phyloP scores from a whole-genome alignment of 2,888 invertebrate genomes.

The Lypha dubia region DNA sequence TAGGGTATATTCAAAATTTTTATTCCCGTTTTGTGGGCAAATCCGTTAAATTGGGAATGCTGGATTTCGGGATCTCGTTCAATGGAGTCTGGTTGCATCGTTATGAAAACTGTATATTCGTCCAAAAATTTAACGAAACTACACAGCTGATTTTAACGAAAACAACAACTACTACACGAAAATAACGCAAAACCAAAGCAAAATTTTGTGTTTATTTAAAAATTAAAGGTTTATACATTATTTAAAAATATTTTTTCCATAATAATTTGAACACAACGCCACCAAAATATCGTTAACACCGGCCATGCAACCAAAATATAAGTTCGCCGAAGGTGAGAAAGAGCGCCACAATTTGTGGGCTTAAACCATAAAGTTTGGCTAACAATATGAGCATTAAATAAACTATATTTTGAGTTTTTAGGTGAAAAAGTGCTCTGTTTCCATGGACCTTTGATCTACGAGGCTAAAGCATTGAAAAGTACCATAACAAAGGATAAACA shows the following conservation, averaged over 20 bases:
- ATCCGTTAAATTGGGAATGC: too few relatives aligned
- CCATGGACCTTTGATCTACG: conserved; percentile 97
- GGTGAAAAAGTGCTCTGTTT: conserved; percentile 97
- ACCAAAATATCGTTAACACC: conserved; percentile 79
- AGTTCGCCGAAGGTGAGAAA: conserved; percentile 88
- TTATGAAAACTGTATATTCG: not conserved
- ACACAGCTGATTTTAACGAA: conserved; percentile 68
- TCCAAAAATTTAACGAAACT: conserved; percentile 48
- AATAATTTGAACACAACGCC: conserved; percentile 32
- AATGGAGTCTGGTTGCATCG: conserved; percentile 11
- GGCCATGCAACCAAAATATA: conserved; percentile 86
- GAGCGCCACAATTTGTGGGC: conserved; percentile 24
- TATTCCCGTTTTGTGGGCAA: too few relatives aligned
- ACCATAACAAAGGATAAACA: conserved; percentile 93
- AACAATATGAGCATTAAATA: not conserved
- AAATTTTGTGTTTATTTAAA: conserved; percentile 52
- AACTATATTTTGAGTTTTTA: conserved; percentile 78
- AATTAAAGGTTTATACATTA: conserved; percentile 9
- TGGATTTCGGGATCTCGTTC: too few relatives aligned
- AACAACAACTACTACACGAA: conserved; percentile 59
- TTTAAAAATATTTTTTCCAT: conserved; percentile 25
- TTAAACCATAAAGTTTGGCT: not conserved
- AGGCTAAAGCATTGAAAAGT: conserved; percentile 96
- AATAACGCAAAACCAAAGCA: conserved; percentile 51
- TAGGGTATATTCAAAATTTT: too few relatives aligned